Base-by-base conservation (phyloP, 1,140 invertebrate genomes). In the Sinonovacula constricta region DNA sequence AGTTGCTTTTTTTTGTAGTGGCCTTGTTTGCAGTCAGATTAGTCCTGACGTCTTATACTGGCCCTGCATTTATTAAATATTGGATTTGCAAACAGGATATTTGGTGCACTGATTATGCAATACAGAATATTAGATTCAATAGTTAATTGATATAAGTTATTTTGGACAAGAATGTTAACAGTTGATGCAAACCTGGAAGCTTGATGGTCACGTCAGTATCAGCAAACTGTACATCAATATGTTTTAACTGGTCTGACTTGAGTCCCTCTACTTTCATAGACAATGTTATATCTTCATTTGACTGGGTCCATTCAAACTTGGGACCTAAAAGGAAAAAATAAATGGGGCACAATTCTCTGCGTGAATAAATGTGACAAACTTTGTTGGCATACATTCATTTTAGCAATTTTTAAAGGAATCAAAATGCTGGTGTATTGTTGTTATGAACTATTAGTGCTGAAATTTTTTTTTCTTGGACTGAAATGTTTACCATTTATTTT, bases 181-280 rank as follows among this genome's bases (percentile, higher is more conserved):
- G n/a, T n/a, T n/a, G n/a, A n/a, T n/a, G n/a, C n/a, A n/a, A n/a
- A 78, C 75, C 75, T 69, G 75, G 75, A 18, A 78, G 49, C 34
- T 30, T 78, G n/a, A 78, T 31, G 33, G 66, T 59, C 0, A 78
- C 65, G 36, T 70, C 67, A 60, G 18, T 70, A 31, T 78, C 66
- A 51, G 75, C 67, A 63, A 78, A 78, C 28, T 24, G 26, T 18
- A 70, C 75, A 54, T 63, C 75, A 60, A 68, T 67, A 4, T 69
- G 45, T 49, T 28, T 34, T 26, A 69, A 67, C 30, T 60, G 53
- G 12, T 68, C 66, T 30, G 28, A 34, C 18, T 51, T 59, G 15
- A 69, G 26, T 49, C 57, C 56, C 34, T 69, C 66, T 26, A 78
- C 57, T 33, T 31, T 63, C 24, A 78, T 22, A 5, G 51, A 22